phyloP scores from a whole-genome alignment of 2,888 invertebrate genomes.

The Ichneumoninae sp. region DNA sequence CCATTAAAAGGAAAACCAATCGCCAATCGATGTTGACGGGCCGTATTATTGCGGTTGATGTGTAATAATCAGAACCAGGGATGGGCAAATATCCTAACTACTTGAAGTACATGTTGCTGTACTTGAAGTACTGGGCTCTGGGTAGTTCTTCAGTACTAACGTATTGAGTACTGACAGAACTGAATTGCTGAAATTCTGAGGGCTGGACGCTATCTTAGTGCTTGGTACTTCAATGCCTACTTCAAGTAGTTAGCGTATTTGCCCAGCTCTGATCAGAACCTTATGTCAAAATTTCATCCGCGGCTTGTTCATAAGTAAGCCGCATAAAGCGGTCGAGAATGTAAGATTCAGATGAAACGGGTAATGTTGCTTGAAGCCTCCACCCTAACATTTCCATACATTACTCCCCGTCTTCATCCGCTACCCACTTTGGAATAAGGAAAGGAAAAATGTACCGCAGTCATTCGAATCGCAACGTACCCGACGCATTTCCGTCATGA shows the following conservation, averaged over 20 bases:
- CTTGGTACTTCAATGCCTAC: too few species aligned
- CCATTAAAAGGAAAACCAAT: too few species aligned
- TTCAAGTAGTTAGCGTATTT: too few species aligned
- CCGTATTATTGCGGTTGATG: not conserved
- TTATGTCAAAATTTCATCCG: not conserved
- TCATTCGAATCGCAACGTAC: too few species aligned
- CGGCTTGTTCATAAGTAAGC: not conserved
- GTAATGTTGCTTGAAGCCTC: not conserved
- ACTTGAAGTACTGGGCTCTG: too few species aligned
- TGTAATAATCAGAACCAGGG: not conserved
- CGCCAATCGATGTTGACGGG: not conserved
- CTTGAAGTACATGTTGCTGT: too few species aligned
- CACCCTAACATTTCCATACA: slow-evolving; percentile 66
- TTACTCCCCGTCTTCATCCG: slow-evolving; percentile 66
- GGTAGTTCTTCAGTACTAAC: too few species aligned
- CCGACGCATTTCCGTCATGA: not conserved
- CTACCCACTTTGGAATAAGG: not conserved
- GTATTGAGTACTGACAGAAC: too few species aligned
- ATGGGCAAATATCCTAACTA: too few species aligned
- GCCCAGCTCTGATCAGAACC: too few species aligned
- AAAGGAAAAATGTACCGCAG: not conserved
- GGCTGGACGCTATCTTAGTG: too few species aligned
- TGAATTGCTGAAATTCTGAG: too few species aligned
- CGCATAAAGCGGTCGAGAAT: not conserved
- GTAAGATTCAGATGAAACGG: not conserved